Base-by-base conservation (phyloP, 2,113 vertebrate genomes). In the Morone chrysops region DNA sequence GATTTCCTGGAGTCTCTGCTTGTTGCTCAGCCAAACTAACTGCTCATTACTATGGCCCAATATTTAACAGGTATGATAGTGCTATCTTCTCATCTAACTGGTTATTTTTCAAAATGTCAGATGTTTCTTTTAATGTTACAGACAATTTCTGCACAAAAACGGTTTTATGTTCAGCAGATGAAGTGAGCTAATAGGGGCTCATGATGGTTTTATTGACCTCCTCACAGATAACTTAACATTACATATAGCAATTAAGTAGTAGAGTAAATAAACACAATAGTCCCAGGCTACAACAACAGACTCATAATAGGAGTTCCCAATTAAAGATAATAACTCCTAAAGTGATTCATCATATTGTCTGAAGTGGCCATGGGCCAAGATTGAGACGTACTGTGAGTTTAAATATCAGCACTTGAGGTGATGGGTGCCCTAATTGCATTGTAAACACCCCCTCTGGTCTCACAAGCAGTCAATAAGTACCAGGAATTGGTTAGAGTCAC, bases 311-410 rank as follows among this genome's bases (percentile, higher is more conserved):
- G 2, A 47, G 56, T 25, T 65, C 13, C 4, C 14, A 62, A 16
- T 74, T 59, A 68, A 72, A 80, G 53, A 59, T 74, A 70, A 65
- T 48, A 31, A 41, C 41, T 62, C 43, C 40, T 12, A 18, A 4
- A 59, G 63, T 43, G 40, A 73, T 48, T 79, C n/a, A 87, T 77
- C 47, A 79, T 73, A 38, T 40, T 84, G 78, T 72, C 77, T 75
- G 11, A 69, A 25, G 45, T 61, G 59, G 31, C 18, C 47, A 31
- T 22, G 22, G 48, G 61, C 45, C 68, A 61, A 62, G 65, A 81
- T 72, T 47, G 25, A 60, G 50, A 54, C 70, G 7, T 48, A 57
- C 62, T 69, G 61, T 51, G 47, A 86, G 60, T 79, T 81, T 78
- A 78, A 78, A 73, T 53, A 67, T 40, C 4, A 80, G 38, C 62